Conservation (phyloP, 2,113 vertebrate genomes). For the Gymnorhina tibicen region DNA sequence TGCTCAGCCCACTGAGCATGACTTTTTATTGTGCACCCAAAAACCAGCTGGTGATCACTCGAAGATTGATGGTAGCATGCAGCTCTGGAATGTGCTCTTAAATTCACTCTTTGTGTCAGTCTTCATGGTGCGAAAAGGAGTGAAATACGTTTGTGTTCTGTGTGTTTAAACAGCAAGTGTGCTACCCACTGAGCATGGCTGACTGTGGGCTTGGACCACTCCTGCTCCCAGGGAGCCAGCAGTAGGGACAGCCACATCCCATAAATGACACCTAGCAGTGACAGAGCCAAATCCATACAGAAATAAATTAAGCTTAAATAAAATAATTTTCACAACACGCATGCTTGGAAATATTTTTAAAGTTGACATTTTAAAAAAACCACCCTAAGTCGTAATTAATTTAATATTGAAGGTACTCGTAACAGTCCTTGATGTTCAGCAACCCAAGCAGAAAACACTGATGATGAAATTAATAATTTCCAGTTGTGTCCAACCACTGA, state of each 20-base stretch:
- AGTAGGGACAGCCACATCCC: neutral
- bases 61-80: conserved; percentile 50
- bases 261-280: neutral
- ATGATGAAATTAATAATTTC: neutral
- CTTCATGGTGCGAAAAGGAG: neutral
- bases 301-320: neutral
- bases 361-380: neutral
- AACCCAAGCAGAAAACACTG: neutral
- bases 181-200: neutral
- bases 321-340: neutral
- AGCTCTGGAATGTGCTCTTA: conserved; percentile 58
- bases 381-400: neutral
- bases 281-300: neutral
- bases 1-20: conserved; percentile 1
- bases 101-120: conserved; percentile 52
- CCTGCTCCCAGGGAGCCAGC: neutral
- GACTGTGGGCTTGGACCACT: fast-evolving
- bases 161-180: conserved; percentile 15
- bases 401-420: neutral
- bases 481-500: neutral
- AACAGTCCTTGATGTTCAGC: neutral
- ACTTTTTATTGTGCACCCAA: conserved; percentile 46
- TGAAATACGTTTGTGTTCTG: neutral
- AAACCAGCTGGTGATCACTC: conserved; percentile 41
- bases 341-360: neutral